Evolutionary conservation across 2,888 invertebrate species (phyloP), one percentile per base, ranked within the genome.

Genomic region (Eremobia ochroleuca): DNA sequence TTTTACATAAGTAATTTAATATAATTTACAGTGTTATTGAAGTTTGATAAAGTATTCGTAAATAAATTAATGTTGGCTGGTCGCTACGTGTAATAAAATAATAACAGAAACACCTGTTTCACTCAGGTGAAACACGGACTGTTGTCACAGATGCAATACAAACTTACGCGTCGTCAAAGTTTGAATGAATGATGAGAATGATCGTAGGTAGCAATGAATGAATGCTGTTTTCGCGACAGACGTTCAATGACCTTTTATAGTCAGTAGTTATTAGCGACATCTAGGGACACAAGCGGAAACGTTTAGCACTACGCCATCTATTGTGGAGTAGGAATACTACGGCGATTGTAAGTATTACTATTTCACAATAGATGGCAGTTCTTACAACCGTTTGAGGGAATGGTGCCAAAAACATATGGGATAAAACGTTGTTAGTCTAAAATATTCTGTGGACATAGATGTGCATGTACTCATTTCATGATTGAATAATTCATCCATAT

Each of bases 31-130:
- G 9, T 25, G 8, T 9, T 59, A 5, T 28, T 52, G n/a, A 37
- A 69, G 28, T 55, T 73, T 49, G 28, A 21, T 59, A 8, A 8
- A 0, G 4, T 1, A 62, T 59, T 49, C 8, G n/a, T 69, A 46
- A 68, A 65, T 72, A 52, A 61, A 68, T 21, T 18, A 52, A 76
- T 43, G 21, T 81, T 69, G 55, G 65, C 82, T 68, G 18, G n/a
- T 65, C 21, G 43, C 40, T 85, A 81, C 72, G 67, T 77, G 59
- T 79, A 75, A 59, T 59, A 72, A 74, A 72, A 81, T 85, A 87
- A 83, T 81, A 91, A 87, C 85, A 89, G 81, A 85, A 88, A 89
- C 90, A 91, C 90, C 88, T 91, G 88, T 89, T 85, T 79, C 81
- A 43, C 86, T 85, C 88, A 87, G 76, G 82, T 86, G 83, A 87